Conservation (phyloP, 92 coral and sea anemone species). For the Diadumene lineata region DNA sequence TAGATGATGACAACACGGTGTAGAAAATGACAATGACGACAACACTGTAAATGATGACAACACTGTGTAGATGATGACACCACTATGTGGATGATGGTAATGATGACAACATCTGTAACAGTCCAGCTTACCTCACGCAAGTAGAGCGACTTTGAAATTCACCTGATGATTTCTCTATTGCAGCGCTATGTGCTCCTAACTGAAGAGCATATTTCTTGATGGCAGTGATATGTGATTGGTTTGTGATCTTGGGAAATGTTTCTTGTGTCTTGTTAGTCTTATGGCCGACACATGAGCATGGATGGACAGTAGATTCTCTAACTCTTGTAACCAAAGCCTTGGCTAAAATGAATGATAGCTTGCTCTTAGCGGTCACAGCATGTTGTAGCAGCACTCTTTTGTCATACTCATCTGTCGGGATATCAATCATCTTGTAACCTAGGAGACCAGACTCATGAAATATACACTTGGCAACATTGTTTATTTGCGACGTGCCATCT, state of each 20-base stretch:
- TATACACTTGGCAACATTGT: conserved; percentile 39
- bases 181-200: conserved; percentile 50
- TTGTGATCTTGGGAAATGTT: conserved; percentile 34
- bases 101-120: conserved; percentile 7
- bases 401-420: neutral
- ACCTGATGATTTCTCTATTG: conserved; percentile 31
- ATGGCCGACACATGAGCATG: neutral
- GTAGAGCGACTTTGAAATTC: neutral
- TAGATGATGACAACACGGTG: too few relatives aligned
- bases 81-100: neutral
- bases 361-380: conserved; percentile 25
- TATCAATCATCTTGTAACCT: conserved; percentile 26
- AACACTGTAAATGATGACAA: too few relatives aligned
- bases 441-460: conserved; percentile 33
- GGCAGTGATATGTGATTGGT: conserved; percentile 29
- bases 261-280: conserved; percentile 10
- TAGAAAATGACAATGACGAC: too few relatives aligned
- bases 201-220: conserved; percentile 54
- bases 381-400: conserved; percentile 6
- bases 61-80: too few relatives aligned
- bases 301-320: conserved; percentile 1
- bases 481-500: conserved; percentile 45
- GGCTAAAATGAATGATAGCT: conserved; percentile 54
- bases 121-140: neutral
- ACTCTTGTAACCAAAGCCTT: conserved; percentile 36